A percentile compares a stretch with the other conserved stretches of the same genome.
These are phyloP conservation scores for Silvanus unidentatus DNA, from an alignment of 2,888 invertebrate genomes.

Conservation along the genomic window DNA sequence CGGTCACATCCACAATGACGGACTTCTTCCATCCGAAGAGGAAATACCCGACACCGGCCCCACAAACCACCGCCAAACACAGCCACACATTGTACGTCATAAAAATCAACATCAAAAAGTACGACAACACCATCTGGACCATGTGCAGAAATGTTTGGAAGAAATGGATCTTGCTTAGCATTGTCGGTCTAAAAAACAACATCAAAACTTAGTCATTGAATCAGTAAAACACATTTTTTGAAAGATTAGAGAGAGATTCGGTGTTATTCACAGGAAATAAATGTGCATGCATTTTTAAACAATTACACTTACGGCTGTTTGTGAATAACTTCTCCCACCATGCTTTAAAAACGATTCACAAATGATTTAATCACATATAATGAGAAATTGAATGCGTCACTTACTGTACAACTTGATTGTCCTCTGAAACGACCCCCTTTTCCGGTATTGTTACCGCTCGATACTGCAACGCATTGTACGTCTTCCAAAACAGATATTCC, in stretches of 20 bases:
- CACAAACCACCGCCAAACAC: slow-evolving; percentile 80
- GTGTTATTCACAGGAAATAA: neutral
- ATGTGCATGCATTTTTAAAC: neutral
- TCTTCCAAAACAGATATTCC: slow-evolving; percentile 81
- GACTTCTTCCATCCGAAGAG: slow-evolving; percentile 94
- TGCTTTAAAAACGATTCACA: slow-evolving; percentile 45
- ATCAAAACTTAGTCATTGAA: slow-evolving; percentile 6
- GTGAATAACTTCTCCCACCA: slow-evolving; percentile 65
- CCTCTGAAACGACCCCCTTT: slow-evolving; percentile 58
- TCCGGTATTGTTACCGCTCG: slow-evolving; percentile 76
- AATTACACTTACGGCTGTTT: slow-evolving; percentile 61
- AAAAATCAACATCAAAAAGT: slow-evolving; percentile 92
- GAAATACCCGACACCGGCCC: slow-evolving; percentile 89
- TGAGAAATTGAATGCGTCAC: slow-evolving; percentile 38
- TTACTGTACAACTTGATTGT: slow-evolving; percentile 76
- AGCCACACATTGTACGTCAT: slow-evolving; percentile 97
- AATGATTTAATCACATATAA: neutral
- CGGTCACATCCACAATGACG: slow-evolving; percentile 87
- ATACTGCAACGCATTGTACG: slow-evolving; percentile 78
- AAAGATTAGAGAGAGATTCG: slow-evolving; percentile 3
- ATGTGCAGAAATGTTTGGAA: slow-evolving; percentile 86
- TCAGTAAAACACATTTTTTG: neutral
- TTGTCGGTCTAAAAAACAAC: slow-evolving; percentile 63
- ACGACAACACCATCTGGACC: slow-evolving; percentile 83
- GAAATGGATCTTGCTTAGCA: slow-evolving; percentile 76